phyloP scores from a whole-genome alignment of 2,113 vertebrate genomes.

The Rhinolophus ferrumequinum region DNA sequence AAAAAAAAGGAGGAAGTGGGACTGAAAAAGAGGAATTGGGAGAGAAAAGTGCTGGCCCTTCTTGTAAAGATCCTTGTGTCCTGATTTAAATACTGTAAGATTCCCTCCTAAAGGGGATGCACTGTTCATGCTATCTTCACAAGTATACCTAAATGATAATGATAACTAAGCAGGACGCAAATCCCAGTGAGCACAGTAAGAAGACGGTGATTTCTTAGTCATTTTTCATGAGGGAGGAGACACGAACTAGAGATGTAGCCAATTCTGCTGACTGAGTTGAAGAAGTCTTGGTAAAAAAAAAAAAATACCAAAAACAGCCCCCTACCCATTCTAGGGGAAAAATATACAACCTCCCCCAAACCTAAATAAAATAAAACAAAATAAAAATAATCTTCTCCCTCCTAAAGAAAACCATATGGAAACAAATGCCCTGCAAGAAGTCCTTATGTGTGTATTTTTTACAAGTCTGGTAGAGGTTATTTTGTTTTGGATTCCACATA shows the following conservation, averaged over 20 bases:
- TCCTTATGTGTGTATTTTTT: conserved; percentile 62
- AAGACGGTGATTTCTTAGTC: neutral
- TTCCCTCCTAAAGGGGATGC: conserved; percentile 52
- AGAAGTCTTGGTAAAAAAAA: conserved; percentile 54
- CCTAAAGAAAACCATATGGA: conserved; percentile 76
- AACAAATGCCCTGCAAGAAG: conserved; percentile 81
- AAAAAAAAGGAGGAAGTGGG: neutral
- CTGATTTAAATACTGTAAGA: neutral
- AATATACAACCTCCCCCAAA: conserved; percentile 65
- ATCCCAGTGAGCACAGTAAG: conserved; percentile 1
- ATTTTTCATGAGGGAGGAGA: neutral
- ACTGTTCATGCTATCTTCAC: conserved; percentile 66
- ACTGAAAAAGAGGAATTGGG: neutral
- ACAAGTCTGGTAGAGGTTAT: conserved; percentile 83
- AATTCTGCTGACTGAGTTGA: conserved; percentile 40
- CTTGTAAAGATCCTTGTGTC: conserved; percentile 53
- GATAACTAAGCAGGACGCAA: neutral
- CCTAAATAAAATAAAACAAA: conserved; percentile 71
- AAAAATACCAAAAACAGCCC: conserved; percentile 67
- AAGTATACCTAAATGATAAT: conserved; percentile 41
- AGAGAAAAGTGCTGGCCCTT: neutral
- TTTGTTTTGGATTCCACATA: conserved; percentile 93
- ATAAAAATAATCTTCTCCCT: conserved; percentile 72
- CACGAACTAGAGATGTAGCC: conserved; percentile 17
- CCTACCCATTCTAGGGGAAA: conserved; percentile 44